phyloP scores from a whole-genome alignment of 2,797 vertebrate genomes.

The Catharus ustulatus region DNA sequence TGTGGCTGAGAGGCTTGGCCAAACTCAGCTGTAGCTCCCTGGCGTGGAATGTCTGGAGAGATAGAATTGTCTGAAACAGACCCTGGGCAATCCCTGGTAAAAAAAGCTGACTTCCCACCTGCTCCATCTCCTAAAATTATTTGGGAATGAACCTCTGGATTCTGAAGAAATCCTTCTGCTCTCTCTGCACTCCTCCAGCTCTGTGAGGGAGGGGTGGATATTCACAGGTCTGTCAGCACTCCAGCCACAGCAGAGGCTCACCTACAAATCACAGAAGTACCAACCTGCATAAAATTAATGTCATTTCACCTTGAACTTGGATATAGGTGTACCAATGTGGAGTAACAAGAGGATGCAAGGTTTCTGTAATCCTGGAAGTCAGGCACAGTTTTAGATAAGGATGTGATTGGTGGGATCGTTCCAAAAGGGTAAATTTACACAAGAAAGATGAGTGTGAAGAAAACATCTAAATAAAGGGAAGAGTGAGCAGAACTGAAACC shows the following conservation, averaged over 20 bases:
- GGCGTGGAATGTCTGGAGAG: no score
- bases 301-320: neutral
- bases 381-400: neutral
- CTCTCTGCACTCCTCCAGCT: neutral
- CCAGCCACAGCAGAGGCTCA: neutral
- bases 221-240: neutral
- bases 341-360: neutral
- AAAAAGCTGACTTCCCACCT: neutral
- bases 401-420: neutral
- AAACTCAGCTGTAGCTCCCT: rapidly evolving
- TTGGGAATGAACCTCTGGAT: neutral
- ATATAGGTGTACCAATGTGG: neutral
- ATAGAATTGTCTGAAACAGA: neutral
- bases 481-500: neutral
- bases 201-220: neutral
- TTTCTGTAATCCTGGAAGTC: neutral
- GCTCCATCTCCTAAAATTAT: neutral
- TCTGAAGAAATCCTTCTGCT: neutral
- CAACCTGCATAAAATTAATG: neutral
- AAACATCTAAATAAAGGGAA: neutral
- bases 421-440: neutral
- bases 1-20: neutral
- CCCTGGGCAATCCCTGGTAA: no score
- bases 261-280: neutral
- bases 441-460: neutral